Percentiles rank a stretch among this genome's conserved stretches.
Conservation (phyloP, 2,797 vertebrate species). For the Poeciliopsis gracilis region DNA sequence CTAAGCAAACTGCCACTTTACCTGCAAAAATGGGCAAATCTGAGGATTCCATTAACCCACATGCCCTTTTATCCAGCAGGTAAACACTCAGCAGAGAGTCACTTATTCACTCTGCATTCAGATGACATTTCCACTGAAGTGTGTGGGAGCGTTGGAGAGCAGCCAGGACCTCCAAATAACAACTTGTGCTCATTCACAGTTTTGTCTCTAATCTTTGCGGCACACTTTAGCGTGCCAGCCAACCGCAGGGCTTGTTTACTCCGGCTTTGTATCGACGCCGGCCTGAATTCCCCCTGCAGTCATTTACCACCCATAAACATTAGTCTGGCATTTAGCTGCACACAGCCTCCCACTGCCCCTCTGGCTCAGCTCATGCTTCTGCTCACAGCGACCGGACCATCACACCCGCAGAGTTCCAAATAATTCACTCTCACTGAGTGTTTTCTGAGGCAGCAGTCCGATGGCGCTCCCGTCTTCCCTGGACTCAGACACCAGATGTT, state of each 20-base stretch:
- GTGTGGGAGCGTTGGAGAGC: conserved; percentile 1
- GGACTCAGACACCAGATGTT: conserved; percentile 8
- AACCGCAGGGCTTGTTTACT: conserved; percentile 23
- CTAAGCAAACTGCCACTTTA: conserved; percentile 43
- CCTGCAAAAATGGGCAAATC: conserved; percentile 29
- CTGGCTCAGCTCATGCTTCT: conserved; percentile 30
- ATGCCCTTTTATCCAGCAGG: conserved; percentile 43
- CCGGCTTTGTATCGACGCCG: conserved; percentile 11
- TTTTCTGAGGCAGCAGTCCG: conserved; percentile 11
- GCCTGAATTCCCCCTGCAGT: conserved; percentile 31
- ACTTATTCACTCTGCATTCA: conserved; percentile 19
- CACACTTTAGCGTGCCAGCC: neutral
- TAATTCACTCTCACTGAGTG: conserved; percentile 42
- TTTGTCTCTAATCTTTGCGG: conserved; percentile 36
- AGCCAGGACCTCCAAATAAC: conserved; percentile 20
- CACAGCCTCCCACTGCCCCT: conserved; percentile 22
- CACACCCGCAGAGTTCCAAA: conserved; percentile 6
- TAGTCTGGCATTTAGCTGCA: conserved; percentile 48
- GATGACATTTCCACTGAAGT: conserved; percentile 35
- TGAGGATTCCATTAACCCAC: conserved; percentile 41
- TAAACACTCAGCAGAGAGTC: conserved; percentile 43
- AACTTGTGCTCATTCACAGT: conserved; percentile 15
- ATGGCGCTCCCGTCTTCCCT: conserved; percentile 3
- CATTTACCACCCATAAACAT: conserved; percentile 39
- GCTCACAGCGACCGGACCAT: conserved; percentile 31